Base-by-base conservation (phyloP, 2,888 invertebrate species). In the Limnephilus auricula region DNA sequence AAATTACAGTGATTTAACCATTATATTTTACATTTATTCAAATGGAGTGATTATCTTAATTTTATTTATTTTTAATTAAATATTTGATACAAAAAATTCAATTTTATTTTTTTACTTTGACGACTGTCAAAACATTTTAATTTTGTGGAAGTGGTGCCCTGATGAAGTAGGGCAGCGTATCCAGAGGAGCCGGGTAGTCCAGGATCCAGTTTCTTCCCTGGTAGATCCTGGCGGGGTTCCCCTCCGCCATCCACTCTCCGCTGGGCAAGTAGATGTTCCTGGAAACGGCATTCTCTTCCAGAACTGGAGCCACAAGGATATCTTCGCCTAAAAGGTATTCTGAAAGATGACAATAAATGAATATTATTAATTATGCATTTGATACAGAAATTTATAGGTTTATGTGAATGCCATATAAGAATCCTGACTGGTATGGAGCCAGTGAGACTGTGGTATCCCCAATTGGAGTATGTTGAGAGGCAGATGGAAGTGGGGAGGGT, bases 241-340 rank as follows among this genome's bases (percentile, higher is more conserved):
- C 95, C 91, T 95, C 95, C 94, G 96, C 96, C 18, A 94, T 94
- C 98, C 98, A 98, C 1, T 92, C 94, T 12, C 98, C 98, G 12
- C 93, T 94, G 0, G 98, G 98, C 4, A 97, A 95, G 94, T 97
- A 97, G 83, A 98, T 95, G 94, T 97, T 96, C 2, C 98, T 95
- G 1, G 93, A 93, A 0, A 93, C 93, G 0, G 96, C 96, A 0
- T 96, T 96, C 93, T 96, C 95, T 92, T 96, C 95, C 25, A 97
- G 92, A 9, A 98, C 96, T 0, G 98, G 98, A 0, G 98, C 98
- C 0, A 97, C 97, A 9, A 98, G 94, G 89, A 97, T 96, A 32
- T 95, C 95, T 93, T 97, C 97, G 12, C 98, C 98, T 2, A 98
- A 95, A 13, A 98, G 95, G 94, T 96, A 98, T 94, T 97, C 97